Evolutionary conservation across 2,888 invertebrate genomes (phyloP).

Genomic region (Melanchra persicariae): DNA sequence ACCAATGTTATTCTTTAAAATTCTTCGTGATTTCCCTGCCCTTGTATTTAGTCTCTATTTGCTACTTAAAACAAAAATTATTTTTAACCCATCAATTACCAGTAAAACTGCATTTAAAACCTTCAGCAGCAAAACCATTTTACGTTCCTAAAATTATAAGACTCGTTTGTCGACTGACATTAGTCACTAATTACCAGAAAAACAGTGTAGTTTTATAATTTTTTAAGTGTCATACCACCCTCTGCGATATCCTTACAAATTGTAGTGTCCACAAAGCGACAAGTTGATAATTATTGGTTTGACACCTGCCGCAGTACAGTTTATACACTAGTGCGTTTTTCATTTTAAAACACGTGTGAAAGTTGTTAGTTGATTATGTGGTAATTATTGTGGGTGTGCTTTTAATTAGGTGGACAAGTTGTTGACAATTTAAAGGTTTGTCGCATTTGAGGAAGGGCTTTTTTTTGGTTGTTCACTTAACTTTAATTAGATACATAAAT

Average conservation of each 20-base stretch:
- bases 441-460: not conserved
- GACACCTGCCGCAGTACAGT: constrained; percentile 79
- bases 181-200: constrained; percentile 47
- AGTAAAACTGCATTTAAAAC: constrained; percentile 4
- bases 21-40: too few species aligned
- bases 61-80: not conserved
- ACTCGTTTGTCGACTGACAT: constrained; percentile 24
- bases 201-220: constrained; percentile 45
- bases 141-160: constrained; percentile 21
- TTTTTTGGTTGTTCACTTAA: not conserved
- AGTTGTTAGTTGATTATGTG: constrained; percentile 32
- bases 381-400: constrained; percentile 37
- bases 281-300: constrained; percentile 85
- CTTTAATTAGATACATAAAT: too few species aligned
- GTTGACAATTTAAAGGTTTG: constrained; percentile 21
- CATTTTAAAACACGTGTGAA: constrained; percentile 58
- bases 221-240: constrained; percentile 65
- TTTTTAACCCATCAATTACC: not conserved
- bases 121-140: not conserved
- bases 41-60: too few species aligned
- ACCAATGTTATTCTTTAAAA: too few species aligned
- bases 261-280: constrained; percentile 74
- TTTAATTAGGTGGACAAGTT: constrained; percentile 12
- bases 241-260: constrained; percentile 63
- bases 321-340: constrained; percentile 44